Base-by-base conservation (phyloP, 2,888 invertebrate species). In the Phlogophora meticulosa region DNA sequence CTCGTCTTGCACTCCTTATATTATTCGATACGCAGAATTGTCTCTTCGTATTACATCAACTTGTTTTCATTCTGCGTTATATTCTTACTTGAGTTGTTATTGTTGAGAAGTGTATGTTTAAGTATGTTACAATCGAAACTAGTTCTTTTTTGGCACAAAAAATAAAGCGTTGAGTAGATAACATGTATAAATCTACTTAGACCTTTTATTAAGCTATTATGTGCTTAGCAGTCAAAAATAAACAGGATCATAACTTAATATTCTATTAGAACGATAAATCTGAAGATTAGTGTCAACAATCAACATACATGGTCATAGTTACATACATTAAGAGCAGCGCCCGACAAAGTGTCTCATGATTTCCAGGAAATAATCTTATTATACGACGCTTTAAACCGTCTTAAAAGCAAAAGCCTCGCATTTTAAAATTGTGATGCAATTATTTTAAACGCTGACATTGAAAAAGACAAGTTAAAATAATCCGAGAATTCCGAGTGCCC, bases 391-490 rank as follows among this genome's bases (percentile, higher is more conserved):
- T 94, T 91, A 93, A 93, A 91, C 88, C 85, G 91, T 92, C 90
- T 93, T 93, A 93, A 94, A 93, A 92, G 94, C 93, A 92, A 92
- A 92, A 93, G 92, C 87, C 89, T 92, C 92, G 91, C 94, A 91
- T 94, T 94, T 94, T 90, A 94, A 94, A 95, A 94, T 93, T 94
- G 95, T 95, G 95, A 95, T 94, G 95, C 94, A 95, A 95, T 95
- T 95, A 95, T 95, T 95, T 95, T 95, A 95, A 95, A 94, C 91
- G 94, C 90, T 94, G 95, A 95, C 95, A 95, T 95, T 95, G 95
- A 95, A 95, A 95, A 94, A 91, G 94, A 94, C 94, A 94, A 94
- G 93, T 93, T 93, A 90, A 94, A 95, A 94, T 95, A 94, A 95
- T 95, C 94, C 93, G 91, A 94, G 94, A 93, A 94, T 92, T 92